Base-by-base conservation (phyloP, 2,797 vertebrate species). In the Artibeus jamaicensis region DNA sequence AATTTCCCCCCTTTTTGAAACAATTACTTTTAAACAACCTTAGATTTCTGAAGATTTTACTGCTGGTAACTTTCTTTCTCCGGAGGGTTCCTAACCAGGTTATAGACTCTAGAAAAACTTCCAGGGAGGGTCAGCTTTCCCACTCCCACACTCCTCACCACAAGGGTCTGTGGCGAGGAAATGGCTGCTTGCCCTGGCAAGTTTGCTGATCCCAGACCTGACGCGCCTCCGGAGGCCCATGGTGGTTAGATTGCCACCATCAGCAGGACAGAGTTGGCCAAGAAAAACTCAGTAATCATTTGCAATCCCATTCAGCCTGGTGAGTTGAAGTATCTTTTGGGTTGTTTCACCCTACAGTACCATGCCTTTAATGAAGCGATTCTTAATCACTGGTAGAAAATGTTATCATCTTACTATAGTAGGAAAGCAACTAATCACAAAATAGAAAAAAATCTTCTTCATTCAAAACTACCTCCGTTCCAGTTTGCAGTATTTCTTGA, bases 1-100 rank as follows among this genome's bases (percentile, higher is more conserved):
- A 50, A n/a, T 86, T 59, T 59, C 16, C 29, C 37, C 14, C 37
- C 57, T 44, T 94, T 94, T 67, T 16, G 88, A 59, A 79, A 81
- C 34, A 92, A 32, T 86, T 86, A 6, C n/a, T 74, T 92, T 88
- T 91, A 78, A 92, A 77, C 53, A 68, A 76, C 12, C 2, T 91
- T 92, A 39, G 1, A 53, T 70, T 85, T 93, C 29, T 89, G 46
- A 84, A 67, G 50, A 79, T 91, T 65, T 95, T 55, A 65, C 9
- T 84, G 24, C 10, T 70, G 65, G n/a, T n/a, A 92, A 74, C 55
- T 90, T 93, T 48, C 59, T 62, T 94, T 93, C 86, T 94, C 86
- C 86, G 53, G 93, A 95, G 77, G 85, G 21, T 62, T 46, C 48
- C 76, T 77, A 78, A 71, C 57, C 29, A 55, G 29, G 22, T 6